Base-by-base conservation (phyloP, 1,140 invertebrate genomes). In the Melitaea cinxia region DNA sequence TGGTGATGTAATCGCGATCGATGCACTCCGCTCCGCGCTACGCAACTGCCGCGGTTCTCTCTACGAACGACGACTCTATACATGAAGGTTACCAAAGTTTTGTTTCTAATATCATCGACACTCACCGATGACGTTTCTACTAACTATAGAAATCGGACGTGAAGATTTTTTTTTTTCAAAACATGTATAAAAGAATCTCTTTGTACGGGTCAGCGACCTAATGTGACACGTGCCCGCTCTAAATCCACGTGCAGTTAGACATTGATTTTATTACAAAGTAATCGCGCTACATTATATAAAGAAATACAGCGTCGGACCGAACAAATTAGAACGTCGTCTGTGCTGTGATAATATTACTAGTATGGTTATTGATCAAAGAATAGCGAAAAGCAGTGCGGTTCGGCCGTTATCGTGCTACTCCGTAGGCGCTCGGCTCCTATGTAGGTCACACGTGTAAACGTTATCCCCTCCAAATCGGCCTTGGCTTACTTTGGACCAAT, bases 391-490 rank as follows among this genome's bases (percentile, higher is more conserved):
- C 66, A 67, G 53, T 49, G 64, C 23, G 64, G 56, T 37, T 86
- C 83, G 83, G 75, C 23, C 30, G 30, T n/a, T 39, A 49, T 88
- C 85, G 88, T 68, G 66, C 26, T 49, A 66, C 52, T 78, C 70
- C 83, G 86, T 62, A 55, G 53, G 17, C 67, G 55, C 66, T 88
- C 88, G 85, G 78, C 57, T 66, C 45, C 72, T 84, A 89, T 85
- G 77, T 89, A 80, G 88, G 88, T 90, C 88, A 91, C 88, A 91
- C 88, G 88, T 90, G 88, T 88, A 89, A 88, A 80, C 85, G 80
- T 83, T 84, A 87, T 88, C 86, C 88, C 86, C 85, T 76, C 86
- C 76, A 83, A 73, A 56, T 70, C 83, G 86, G 85, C 88, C 88
- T 90, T 90, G 88, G 86, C 88, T 88, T 90, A 89, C 80, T 89